A percentile compares a stretch with the other conserved stretches of the same genome.
phyloP scores from a whole-genome alignment of 2,888 invertebrate species.

The Cosmopolites sordidus region DNA sequence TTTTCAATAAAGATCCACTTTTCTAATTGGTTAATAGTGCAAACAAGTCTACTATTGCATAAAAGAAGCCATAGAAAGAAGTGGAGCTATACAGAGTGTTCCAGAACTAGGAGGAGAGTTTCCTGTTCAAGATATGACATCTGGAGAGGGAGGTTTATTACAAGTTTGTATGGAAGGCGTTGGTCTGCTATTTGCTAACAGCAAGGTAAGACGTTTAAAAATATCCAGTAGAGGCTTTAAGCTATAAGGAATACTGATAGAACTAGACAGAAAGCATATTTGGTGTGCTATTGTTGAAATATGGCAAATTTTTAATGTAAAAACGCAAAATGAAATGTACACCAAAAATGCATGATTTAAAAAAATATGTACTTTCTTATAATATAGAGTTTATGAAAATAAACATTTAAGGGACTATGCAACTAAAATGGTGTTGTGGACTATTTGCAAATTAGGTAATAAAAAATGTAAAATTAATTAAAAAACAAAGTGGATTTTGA shows the following conservation, averaged over 20 bases:
- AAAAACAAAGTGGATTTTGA: too few species aligned
- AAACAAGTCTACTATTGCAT: slow-evolving; percentile 97
- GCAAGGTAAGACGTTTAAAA: slow-evolving; percentile 77
- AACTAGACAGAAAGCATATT: not conserved
- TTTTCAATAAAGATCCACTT: too few species aligned
- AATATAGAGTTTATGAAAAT: slow-evolving; percentile 15
- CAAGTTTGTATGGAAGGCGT: slow-evolving; percentile 99
- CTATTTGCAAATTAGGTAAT: too few species aligned
- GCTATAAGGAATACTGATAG: not conserved
- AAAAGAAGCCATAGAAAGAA: slow-evolving; percentile 97
- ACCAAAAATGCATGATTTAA: not conserved
- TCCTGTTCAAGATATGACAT: slow-evolving; percentile 95
- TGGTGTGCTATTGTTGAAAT: not conserved
- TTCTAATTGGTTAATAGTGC: slow-evolving; percentile 59
- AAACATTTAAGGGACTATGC: slow-evolving; percentile 6
- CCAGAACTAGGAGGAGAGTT: slow-evolving; percentile 91
- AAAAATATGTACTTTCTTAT: not conserved
- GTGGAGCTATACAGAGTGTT: slow-evolving; percentile 63
- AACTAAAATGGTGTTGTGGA: slow-evolving; percentile 9
- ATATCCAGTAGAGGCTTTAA: slow-evolving; percentile 2
- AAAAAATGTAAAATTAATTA: too few species aligned
- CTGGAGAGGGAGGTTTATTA: slow-evolving; percentile 94
- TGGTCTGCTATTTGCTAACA: slow-evolving; percentile 96
- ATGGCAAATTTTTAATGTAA: too few species aligned
- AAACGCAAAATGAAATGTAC: not conserved